Base-by-base conservation (phyloP, 1,140 invertebrate genomes). In the Grapholita molesta region DNA sequence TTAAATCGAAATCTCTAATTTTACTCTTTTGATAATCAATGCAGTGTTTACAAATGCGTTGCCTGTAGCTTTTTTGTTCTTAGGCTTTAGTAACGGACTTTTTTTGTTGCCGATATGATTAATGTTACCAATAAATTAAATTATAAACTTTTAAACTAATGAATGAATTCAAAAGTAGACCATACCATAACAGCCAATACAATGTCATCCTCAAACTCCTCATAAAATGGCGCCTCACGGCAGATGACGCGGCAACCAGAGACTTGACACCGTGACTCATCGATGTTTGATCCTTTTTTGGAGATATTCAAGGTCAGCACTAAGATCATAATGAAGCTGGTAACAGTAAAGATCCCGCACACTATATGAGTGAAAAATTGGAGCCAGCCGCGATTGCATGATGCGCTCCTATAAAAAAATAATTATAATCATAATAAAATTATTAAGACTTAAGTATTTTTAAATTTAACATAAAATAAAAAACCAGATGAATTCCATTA, bases 261-360 rank as follows among this genome's bases (percentile, higher is more conserved):
- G 38, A 65, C 32, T 5, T 25, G 52, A 71, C 76, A 72, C 1
- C 32, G 38, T 1, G 25, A 61, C 24, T 15, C 33, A 8, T 12
- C 18, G 57, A 15, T 33, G 15, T 76, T 32, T 61, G 70, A 1
- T 3, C 57, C 28, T n/a, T 6, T 7, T 64, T n/a, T 21, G 61
- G 38, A 30, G 0, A 52, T 11, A 8, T 35, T 52, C 23, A 81
- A 53, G 5, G 86, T 67, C 82, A 89, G 84, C 4, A 79, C 6
- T 0, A 89, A 48, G 33, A 91, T 90, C 9, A 91, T 66, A 5
- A 89, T 77, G 68, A 90, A 91, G 65, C 89, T 91, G 6, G 75
- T 64, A 3, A 89, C 85, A 0, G 84, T 90, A 8, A 91, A 77
- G 0, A 73, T 57, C 0, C 85, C 85, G 61, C 88, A 89, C 12